These are phyloP conservation scores for Drosophila takahashii DNA, from an alignment of 1,140 invertebrate species.

Conservation along the genomic window DNA sequence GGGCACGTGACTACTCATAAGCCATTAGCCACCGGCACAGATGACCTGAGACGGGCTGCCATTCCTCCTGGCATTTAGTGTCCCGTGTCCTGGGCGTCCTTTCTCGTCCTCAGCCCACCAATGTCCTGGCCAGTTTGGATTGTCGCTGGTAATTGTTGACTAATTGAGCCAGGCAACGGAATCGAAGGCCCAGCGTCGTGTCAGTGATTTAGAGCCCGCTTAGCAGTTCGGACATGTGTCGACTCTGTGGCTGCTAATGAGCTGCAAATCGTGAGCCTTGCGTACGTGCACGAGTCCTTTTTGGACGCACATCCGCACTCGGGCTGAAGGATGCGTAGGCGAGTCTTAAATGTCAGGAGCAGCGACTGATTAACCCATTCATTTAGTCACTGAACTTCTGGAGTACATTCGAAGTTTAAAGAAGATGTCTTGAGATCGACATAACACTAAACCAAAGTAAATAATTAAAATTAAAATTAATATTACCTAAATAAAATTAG, in stretches of 20 bases:
- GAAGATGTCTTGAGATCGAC: not conserved
- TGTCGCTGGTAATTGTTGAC: constrained; percentile 78
- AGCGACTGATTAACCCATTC: constrained; percentile 29
- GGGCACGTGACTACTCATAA: constrained; percentile 78
- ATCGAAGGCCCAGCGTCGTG: constrained; percentile 39
- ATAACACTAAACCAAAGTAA: not conserved
- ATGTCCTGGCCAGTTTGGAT: constrained; percentile 54
- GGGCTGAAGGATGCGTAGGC: constrained; percentile 8
- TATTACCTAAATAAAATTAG: too few relatives aligned
- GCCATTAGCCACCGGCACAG: constrained; percentile 61
- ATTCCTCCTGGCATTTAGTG: not conserved
- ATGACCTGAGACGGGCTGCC: constrained; percentile 32
- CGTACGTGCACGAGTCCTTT: constrained; percentile 62
- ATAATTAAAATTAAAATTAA: too few relatives aligned
- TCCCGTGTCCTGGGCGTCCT: constrained; percentile 2
- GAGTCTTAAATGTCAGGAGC: constrained; percentile 24
- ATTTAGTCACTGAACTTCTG: constrained; percentile 1
- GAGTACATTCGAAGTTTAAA: not conserved
- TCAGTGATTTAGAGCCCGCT: constrained; percentile 78
- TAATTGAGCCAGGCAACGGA: constrained; percentile 66
- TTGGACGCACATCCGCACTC: constrained; percentile 6
- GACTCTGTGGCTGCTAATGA: constrained; percentile 75
- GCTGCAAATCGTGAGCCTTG: constrained; percentile 75
- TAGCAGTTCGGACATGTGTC: constrained; percentile 80
- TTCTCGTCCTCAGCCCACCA: constrained; percentile 13